A percentile compares a stretch with the other conserved stretches of the same genome.
Conservation (phyloP, 2,113 vertebrate species). For the Probosciger aterrimus region DNA sequence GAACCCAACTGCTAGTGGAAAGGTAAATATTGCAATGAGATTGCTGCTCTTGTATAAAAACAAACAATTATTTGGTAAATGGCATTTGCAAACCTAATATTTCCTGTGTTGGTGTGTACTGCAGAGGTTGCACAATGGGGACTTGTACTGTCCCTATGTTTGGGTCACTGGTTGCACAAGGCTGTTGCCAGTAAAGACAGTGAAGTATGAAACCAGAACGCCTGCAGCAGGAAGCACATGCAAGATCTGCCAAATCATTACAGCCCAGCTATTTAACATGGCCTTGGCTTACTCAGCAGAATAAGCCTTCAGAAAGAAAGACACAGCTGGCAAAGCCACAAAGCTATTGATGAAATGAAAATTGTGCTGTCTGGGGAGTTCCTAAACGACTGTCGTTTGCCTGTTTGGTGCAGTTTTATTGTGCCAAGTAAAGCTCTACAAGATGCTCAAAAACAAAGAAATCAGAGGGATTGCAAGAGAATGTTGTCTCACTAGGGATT, state of each 20-base stretch:
- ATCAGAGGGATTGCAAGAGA: background rate
- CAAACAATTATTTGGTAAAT: conserved; percentile 42
- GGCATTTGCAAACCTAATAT: conserved; percentile 45
- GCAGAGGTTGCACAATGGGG: conserved; percentile 49
- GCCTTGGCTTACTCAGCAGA: conserved; percentile 65
- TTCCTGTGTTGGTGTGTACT: conserved; percentile 33
- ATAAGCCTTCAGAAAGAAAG: conserved; percentile 29
- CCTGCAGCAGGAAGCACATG: conserved; percentile 21
- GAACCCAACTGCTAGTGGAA: conserved; percentile 15
- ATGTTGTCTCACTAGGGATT: conserved; percentile 11
- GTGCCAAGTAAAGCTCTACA: conserved; percentile 28
- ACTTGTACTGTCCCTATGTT: conserved; percentile 20
- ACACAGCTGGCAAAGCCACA: conserved; percentile 49
- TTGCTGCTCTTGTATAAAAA: conserved; percentile 3
- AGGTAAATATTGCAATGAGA: conserved; percentile 30
- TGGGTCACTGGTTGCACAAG: conserved; percentile 37
- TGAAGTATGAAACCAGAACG: conserved; percentile 53
- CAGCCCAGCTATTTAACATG: conserved; percentile 40
- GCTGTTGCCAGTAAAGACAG: conserved; percentile 49
- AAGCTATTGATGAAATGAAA: conserved; percentile 50
- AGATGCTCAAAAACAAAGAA: conserved; percentile 40
- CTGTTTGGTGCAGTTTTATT: background rate
- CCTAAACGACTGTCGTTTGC: background rate
- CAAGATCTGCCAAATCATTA: conserved; percentile 65
- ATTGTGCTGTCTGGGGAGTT: conserved; percentile 17